Conservation (phyloP, 2,797 vertebrate genomes). For the Podarcis siculus region DNA sequence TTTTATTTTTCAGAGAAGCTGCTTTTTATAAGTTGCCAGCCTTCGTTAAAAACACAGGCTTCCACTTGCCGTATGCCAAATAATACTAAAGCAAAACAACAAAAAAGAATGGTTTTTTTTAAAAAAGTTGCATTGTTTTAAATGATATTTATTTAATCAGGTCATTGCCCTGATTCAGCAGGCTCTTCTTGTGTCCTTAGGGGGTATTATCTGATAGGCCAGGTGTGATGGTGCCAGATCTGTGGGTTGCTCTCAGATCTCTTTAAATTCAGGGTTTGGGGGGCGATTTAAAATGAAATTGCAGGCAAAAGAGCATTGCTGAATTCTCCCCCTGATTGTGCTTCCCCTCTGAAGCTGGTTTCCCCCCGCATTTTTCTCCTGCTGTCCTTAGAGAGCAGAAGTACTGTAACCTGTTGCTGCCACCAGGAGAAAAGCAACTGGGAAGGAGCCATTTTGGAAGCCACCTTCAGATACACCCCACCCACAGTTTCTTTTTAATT, state of each 20-base stretch:
- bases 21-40: background rate
- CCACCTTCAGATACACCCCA: background rate
- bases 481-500: too few species aligned
- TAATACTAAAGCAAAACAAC: background rate
- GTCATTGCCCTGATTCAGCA: too few species aligned
- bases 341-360: background rate
- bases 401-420: background rate
- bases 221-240: background rate
- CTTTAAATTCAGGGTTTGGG: background rate
- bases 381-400: background rate
- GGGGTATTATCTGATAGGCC: slow-evolving; percentile 27
- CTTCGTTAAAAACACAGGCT: background rate
- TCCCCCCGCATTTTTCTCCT: background rate
- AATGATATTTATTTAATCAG: slow-evolving; percentile 20
- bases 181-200: background rate
- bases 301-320: background rate
- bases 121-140: background rate
- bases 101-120: background rate
- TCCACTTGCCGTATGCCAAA: background rate
- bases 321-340: background rate
- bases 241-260: background rate
- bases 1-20: background rate
- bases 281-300: background rate
- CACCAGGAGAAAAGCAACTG: background rate
- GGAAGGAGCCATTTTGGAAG: background rate